Evolutionary conservation across 2,797 vertebrate genomes (phyloP).

Genomic region (Eulemur mongoz): DNA sequence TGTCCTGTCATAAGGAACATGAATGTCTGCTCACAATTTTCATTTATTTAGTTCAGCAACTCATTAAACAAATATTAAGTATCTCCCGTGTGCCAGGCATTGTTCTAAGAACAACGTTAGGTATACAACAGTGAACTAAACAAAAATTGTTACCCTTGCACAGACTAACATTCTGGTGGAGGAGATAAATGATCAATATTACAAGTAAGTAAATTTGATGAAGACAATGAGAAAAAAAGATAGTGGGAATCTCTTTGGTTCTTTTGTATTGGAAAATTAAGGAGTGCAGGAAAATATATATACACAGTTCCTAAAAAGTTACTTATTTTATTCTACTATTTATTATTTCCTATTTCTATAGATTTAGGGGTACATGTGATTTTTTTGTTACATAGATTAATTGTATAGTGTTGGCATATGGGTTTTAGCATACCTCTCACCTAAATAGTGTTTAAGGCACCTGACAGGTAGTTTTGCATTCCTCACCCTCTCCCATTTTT

Average conservation of each 20-base stretch:
- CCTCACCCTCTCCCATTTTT: no score
- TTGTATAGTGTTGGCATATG: no score
- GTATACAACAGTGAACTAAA: neutral
- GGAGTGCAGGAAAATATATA: neutral
- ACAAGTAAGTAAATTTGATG: neutral
- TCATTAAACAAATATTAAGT: neutral
- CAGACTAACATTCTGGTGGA: neutral
- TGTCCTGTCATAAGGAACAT: neutral
- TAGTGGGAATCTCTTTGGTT: neutral
- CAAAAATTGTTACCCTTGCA: neutral
- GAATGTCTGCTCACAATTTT: neutral
- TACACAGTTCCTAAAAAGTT: neutral
- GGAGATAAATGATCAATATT: neutral
- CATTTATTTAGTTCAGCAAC: neutral
- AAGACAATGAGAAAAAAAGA: neutral
- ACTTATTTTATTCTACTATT: neutral
- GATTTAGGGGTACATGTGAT: no score
- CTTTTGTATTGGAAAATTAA: conserved; percentile 24
- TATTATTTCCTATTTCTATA: neutral
- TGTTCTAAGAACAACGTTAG: neutral
- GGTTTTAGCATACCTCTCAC: no score
- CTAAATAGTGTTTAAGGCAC: no score
- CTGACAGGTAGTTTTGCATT: no score
- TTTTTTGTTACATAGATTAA: no score
- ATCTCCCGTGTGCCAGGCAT: neutral